These are phyloP conservation scores for Ceyx melanurus DNA, from an alignment of 2,113 vertebrate genomes.

Conservation along the genomic window DNA sequence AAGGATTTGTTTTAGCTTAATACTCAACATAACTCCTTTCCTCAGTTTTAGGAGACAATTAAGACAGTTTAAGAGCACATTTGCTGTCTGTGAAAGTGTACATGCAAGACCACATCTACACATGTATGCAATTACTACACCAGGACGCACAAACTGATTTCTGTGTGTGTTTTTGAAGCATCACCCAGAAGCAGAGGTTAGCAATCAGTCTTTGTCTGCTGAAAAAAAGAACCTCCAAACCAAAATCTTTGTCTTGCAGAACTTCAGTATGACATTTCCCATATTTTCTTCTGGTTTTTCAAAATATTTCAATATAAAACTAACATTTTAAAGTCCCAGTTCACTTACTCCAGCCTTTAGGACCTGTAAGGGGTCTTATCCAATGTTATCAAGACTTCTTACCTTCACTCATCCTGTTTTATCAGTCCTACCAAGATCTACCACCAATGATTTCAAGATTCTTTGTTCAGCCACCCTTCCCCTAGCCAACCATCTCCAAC, in stretches of 20 bases:
- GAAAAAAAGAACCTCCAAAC: background rate
- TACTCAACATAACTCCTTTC: constrained; percentile 7
- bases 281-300: background rate
- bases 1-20: constrained; percentile 32
- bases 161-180: background rate
- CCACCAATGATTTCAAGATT: background rate
- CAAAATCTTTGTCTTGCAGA: background rate
- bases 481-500: background rate
- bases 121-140: background rate
- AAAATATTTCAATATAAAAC: background rate
- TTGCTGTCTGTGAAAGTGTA: background rate
- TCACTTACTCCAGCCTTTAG: background rate
- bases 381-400: background rate
- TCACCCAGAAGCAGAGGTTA: background rate
- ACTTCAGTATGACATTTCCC: background rate
- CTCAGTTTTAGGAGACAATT: background rate
- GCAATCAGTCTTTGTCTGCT: background rate
- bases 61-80: background rate
- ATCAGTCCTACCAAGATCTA: background rate
- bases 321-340: background rate
- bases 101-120: background rate
- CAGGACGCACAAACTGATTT: background rate
- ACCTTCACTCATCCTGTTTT: background rate
- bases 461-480: background rate
- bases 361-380: background rate